Base-by-base conservation (phyloP, 2,113 vertebrate genomes). In the Phalacrocorax pelagicus region DNA sequence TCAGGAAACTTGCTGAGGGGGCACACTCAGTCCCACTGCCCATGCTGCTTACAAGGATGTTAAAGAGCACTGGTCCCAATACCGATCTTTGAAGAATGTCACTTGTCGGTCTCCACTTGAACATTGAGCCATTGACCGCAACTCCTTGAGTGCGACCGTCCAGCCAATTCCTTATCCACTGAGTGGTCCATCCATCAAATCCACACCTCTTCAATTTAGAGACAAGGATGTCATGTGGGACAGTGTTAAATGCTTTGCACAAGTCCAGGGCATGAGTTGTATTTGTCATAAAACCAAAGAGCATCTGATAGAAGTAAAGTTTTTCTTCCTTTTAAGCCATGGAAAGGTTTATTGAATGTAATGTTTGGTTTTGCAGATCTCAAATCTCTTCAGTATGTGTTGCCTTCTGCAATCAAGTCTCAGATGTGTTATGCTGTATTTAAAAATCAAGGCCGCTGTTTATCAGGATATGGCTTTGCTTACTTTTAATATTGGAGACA, bases 301-400 rank as follows among this genome's bases (percentile, higher is more conserved):
- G 51, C 22, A 72, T 78, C 74, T 87, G 73, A 77, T 79, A 71
- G 88, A 92, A 92, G 40, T 66, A 52, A 82, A 92, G 70, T 82
- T 95, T 88, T 46, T 85, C 61, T 93, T 87, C n/a, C 36, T 84
- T 95, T 88, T 54, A 94, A 93, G 72, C 71, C 26, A 12, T 40
- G 26, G 52, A 42, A 81, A 83, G 69, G 32, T 24, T 15, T 67
- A 63, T 26, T 70, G 57, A 92, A 75, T 52, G 40, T 62, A 91
- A 46, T 38, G 29, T 65, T 61, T 87, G 20, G 22, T n/a, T 93
- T 74, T 87, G 42, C 32, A 90, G 81, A 81, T 65, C 66, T 84
- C 17, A 1, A 72, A 34, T 84, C 57, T 87, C 55, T 83, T 58
- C 32, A 54, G 23, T 52, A 23, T 29, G 17, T 79, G 32, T 38